Base-by-base conservation (phyloP, 2,888 invertebrate species). In the Cheilosia scutellata region DNA sequence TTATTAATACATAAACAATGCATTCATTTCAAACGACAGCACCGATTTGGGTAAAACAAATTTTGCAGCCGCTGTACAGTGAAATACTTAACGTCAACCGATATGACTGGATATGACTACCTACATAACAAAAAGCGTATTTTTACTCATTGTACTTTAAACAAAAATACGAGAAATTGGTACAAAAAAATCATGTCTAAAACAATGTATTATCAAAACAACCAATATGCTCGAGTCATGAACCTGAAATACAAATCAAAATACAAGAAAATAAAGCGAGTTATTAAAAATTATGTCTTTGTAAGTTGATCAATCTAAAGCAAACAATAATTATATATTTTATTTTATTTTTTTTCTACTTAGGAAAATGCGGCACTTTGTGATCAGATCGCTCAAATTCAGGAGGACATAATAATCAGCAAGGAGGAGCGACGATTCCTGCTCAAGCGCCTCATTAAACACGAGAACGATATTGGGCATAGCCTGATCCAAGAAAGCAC, bases 351-450 rank as follows among this genome's bases (percentile, higher is more conserved):
- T 16, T n/a, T n/a, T n/a, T n/a, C 11, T 65, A 72, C 68, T 2
- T 89, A 96, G 96, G 96, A 96, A 93, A 97, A 96, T 93, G 95
- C 96, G 68, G 96, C 96, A 5, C 91, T 98, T 2, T 97, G 97
- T 92, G 98, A 98, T 93, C 97, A 98, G 93, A 96, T 97, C 16
- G 95, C 96, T 0, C 95, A 95, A 91, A 95, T 96, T 87, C 97
- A 98, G 92, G 96, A 97, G 89, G 96, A 96, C 91, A 95, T 97
- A 62, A 92, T 95, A 31, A 94, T 96, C 68, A 95, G 96, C 0
- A 96, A 96, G 90, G 97, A 97, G 90, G 97, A 98, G 91, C 94
- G 97, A 83, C 94, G 96, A 88, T 97, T 95, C 92, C 93, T 98
- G 53, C 93, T 97, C 33, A 94, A 95, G 87, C 97, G 97, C 91